Evolutionary conservation across 2,888 invertebrate genomes (phyloP), one percentile per base, ranked within the genome.

Genomic region (Lepetodrilus schrolli): DNA sequence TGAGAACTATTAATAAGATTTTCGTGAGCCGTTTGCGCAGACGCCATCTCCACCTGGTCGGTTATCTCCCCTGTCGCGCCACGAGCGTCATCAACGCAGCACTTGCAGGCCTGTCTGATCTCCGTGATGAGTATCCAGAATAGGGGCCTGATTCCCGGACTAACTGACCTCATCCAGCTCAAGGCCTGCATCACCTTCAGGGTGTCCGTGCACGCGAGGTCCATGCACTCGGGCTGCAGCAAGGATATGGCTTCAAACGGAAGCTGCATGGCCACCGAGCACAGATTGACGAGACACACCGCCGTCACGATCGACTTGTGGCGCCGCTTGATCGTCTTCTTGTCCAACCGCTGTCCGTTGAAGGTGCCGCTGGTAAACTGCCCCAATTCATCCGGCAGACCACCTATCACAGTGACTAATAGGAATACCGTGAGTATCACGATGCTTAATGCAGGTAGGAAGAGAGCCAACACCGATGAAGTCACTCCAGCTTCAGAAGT

Each of bases 131-230:
- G 21, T 34, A 78, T 51, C 65, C 78, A 74, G 37, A 78, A 71
- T 10, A 78, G 8, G 1, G 78, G 77, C 50, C 78, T 70, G 17
- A 78, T 23, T 8, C 75, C 74, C 23, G 73, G 71, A 34, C 65
- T 72, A 7, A 76, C 73, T 21, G 80, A 80, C 36, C 78, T 66
- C 72, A 80, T 73, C 80, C 80, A 80, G 58, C 74, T 74, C 1
- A 80, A 72, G 36, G 75, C 76, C 65, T 78, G 78, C 47, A 80
- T 68, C 26, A 80, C 51, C 13, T 73, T 69, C 21, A 72, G 34
- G 20, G 75, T 72, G 13, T 77, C 77, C 37, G 74, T 66, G 34
- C 80, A 80, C 38, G 58, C 51, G 1, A 49, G 20, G 43, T 78
- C 78, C 21, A 66, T 49, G 49, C 80, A 80, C 13, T 69, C 36